A percentile compares a stretch with the other conserved stretches of the same genome.
Conservation (phyloP, 2,113 vertebrate genomes). For the Smithornis capensis region DNA sequence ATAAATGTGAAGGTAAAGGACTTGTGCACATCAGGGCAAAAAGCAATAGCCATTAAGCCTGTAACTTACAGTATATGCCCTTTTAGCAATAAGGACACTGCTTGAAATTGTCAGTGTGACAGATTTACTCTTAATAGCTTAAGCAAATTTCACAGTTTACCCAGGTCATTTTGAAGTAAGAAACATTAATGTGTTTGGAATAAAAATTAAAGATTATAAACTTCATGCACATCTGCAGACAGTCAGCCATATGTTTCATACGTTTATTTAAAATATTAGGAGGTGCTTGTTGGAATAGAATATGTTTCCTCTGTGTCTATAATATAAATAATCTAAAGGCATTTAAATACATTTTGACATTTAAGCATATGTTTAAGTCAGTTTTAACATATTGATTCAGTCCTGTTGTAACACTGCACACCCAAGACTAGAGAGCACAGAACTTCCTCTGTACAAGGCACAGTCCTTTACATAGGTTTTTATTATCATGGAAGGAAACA, state of each 20-base stretch:
- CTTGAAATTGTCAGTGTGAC: conserved; percentile 60
- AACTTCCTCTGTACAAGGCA: background rate
- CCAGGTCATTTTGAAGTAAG: conserved; percentile 61
- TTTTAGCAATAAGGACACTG: conserved; percentile 51
- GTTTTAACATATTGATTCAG: background rate
- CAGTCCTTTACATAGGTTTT: background rate
- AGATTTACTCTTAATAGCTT: conserved; percentile 63
- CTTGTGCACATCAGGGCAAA: conserved; percentile 35
- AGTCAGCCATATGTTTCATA: conserved; percentile 15
- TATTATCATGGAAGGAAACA: background rate
- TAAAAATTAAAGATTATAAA: conserved; percentile 62
- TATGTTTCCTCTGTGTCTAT: background rate
- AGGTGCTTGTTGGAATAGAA: background rate
- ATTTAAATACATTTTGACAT: conserved; percentile 42
- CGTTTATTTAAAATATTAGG: conserved; percentile 51
- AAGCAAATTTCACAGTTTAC: conserved; percentile 68
- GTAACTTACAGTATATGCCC: conserved; percentile 49
- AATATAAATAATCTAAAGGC: conserved; percentile 30
- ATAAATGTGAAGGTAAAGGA: conserved; percentile 59
- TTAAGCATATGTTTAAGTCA: conserved; percentile 30
- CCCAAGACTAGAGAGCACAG: background rate
- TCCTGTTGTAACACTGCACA: background rate
- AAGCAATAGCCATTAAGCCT: conserved; percentile 57
- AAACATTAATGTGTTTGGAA: conserved; percentile 61
- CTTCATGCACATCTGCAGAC: conserved; percentile 42